Evolutionary conservation across 2,797 vertebrate genomes (phyloP).

Genomic region (Pyrocephalus nanus): DNA sequence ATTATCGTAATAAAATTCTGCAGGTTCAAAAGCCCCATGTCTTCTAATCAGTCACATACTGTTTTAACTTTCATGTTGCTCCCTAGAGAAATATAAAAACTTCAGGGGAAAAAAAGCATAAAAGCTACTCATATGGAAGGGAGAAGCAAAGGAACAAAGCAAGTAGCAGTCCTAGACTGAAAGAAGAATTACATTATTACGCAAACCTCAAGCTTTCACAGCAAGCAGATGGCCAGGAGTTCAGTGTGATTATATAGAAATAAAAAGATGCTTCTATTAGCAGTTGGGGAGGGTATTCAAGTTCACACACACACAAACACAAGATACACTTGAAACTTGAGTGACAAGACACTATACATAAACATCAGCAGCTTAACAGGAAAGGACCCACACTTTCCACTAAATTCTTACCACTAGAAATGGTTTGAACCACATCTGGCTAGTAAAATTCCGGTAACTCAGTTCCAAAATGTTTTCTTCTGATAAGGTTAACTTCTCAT

Average conservation of each 20-base stretch:
- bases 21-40: background rate
- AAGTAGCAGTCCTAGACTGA: background rate
- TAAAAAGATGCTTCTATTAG: background rate
- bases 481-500: background rate
- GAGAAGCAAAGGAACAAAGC: background rate
- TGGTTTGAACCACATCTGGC: background rate
- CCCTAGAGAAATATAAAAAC: background rate
- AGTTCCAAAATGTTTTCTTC: background rate
- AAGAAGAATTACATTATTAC: background rate
- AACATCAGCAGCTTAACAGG: background rate
- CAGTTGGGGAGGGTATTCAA: background rate
- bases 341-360: background rate
- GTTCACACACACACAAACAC: background rate
- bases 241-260: background rate
- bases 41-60: background rate
- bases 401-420: background rate
- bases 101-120: background rate
- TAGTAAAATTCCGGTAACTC: background rate
- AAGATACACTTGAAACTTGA: background rate
- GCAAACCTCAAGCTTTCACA: background rate
- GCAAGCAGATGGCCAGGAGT: background rate
- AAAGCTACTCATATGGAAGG: background rate
- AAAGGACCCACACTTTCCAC: background rate
- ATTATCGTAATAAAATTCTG: background rate
- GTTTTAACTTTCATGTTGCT: background rate